phyloP scores from a whole-genome alignment of 2,113 vertebrate genomes.

The Paraplagusia blochii region DNA sequence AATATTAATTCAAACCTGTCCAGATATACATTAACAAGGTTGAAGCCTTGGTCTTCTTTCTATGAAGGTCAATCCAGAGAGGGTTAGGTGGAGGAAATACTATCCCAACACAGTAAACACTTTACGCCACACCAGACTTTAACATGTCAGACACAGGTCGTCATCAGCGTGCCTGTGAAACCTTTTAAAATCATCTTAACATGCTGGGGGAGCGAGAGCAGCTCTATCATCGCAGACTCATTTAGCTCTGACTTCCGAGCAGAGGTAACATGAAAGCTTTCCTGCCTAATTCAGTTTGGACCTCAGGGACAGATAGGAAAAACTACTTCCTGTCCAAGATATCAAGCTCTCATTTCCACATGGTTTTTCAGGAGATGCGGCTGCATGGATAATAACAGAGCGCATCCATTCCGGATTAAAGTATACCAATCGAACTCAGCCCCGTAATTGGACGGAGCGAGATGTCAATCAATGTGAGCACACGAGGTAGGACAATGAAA shows the following conservation, averaged over 20 bases:
- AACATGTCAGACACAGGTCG: slow-evolving; percentile 1
- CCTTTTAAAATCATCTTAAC: neutral
- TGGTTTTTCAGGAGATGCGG: slow-evolving; percentile 38
- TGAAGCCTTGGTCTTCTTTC: too few species aligned
- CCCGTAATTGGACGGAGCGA: slow-evolving; percentile 19
- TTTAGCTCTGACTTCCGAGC: slow-evolving; percentile 32
- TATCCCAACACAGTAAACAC: too few species aligned
- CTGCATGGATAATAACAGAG: slow-evolving; percentile 30
- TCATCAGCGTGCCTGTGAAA: slow-evolving; percentile 19
- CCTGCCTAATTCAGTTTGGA: slow-evolving; percentile 51
- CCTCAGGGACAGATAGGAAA: slow-evolving; percentile 45
- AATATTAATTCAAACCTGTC: too few species aligned
- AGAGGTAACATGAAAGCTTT: slow-evolving; percentile 44
- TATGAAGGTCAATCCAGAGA: too few species aligned
- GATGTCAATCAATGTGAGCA: slow-evolving; percentile 47
- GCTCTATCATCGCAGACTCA: neutral
- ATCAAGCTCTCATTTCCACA: slow-evolving; percentile 33
- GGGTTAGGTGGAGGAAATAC: too few species aligned
- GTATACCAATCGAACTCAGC: slow-evolving; percentile 37
- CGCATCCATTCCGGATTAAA: slow-evolving; percentile 34
- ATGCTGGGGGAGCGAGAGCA: too few species aligned
- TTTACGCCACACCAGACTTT: slow-evolving; percentile 1
- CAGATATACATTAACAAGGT: too few species aligned
- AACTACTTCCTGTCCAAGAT: slow-evolving; percentile 48
- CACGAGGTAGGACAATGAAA: slow-evolving; percentile 30